Evolutionary conservation across 2,797 vertebrate genomes (phyloP), one percentile per base, ranked within the genome.

Genomic region (Peromyscus nudipes): DNA sequence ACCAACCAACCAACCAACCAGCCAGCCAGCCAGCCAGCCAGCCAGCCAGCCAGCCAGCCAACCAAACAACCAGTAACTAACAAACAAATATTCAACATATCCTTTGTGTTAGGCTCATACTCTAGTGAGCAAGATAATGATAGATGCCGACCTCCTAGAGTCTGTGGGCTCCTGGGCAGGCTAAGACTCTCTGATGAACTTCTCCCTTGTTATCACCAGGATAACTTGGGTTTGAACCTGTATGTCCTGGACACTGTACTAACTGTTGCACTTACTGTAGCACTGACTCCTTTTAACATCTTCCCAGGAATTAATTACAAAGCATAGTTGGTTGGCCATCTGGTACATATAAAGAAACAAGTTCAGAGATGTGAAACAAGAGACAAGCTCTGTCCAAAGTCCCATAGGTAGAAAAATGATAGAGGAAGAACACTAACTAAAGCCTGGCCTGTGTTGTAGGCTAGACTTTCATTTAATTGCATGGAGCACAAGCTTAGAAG

Each of bases 281-380:
- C 75, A 87, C 17, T 27, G 57, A 87, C 23, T 87, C 52, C 8
- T 76, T 21, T 46, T 89, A 52, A 84, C 6, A 37, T 82, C 37
- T 40, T 64, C 4, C 27, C 29, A 80, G 79, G 49, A 96, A 93
- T n/a, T 83, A 80, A 84, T 31, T 96, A 43, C 2, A 43, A n/a
- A 46, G 7, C 17, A 10, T 57, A 55, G 49, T 64, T 13, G 25
- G 43, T 57, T 16, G 25, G 73, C 91, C 57, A 65, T 34, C 46
- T 17, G 52, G 55, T n/a, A 73, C 10, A 82, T 46, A 57, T 27
- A 14, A 96, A 80, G 52, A 83, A 95, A 83, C 27, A 88, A 75
- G 17, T 94, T 95, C 37, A 95, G 81, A 67, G 46, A 90, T 8
- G 27, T 92, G 86, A 93, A 94, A 14, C 12, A 90, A 89, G 52